phyloP scores from a whole-genome alignment of 2,888 invertebrate genomes.

The Pegoplata infirma region DNA sequence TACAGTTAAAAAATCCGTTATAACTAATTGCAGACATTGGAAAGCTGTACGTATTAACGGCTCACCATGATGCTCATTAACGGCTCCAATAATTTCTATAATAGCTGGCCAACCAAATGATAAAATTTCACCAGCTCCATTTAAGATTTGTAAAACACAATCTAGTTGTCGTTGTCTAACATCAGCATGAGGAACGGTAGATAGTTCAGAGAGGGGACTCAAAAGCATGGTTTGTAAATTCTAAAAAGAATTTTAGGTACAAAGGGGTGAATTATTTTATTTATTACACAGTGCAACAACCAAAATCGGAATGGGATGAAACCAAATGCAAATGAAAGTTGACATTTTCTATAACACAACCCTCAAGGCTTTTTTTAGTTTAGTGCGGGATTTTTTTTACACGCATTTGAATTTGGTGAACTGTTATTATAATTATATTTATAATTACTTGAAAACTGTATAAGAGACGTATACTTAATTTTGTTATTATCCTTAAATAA shows the following conservation, averaged over 20 bases:
- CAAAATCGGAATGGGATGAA: no score
- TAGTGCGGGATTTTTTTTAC: no score
- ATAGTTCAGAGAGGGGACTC: conserved; percentile 94
- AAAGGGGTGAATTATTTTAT: no score
- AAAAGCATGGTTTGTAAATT: conserved; percentile 91
- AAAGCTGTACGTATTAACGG: conserved; percentile 95
- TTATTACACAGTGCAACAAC: no score
- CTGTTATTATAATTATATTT: no score
- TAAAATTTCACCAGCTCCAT: conserved; percentile 94
- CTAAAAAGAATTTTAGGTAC: conserved; percentile 72
- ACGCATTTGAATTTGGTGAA: no score
- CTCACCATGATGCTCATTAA: conserved; percentile 95
- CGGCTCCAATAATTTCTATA: conserved; percentile 96
- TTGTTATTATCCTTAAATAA: no score
- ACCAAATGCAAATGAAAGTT: no score
- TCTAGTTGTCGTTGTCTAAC: conserved; percentile 96
- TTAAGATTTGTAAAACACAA: conserved; percentile 94
- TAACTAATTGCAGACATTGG: conserved; percentile 96
- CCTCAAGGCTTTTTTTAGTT: no score
- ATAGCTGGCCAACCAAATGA: conserved; percentile 97
- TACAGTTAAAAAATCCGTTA: conserved; percentile 94
- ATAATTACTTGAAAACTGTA: no score
- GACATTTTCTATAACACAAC: no score
- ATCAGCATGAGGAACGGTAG: conserved; percentile 93
- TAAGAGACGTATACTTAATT: no score